Evolutionary conservation across 2,797 vertebrate species (phyloP).

Genomic region (Hapalemur alaotrensis): DNA sequence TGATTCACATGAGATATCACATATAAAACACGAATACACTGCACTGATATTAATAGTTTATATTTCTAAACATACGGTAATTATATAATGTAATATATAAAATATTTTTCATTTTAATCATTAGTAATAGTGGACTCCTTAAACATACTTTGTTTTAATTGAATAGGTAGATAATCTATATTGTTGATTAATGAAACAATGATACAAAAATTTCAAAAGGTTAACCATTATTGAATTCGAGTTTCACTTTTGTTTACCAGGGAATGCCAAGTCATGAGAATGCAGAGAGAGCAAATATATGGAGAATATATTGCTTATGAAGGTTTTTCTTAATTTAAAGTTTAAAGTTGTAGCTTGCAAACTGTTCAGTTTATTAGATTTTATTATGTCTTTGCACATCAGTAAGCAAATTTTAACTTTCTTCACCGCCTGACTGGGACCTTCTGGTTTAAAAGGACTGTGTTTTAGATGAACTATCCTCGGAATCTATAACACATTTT

Average conservation of each 20-base stretch:
- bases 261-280: neutral
- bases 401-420: neutral
- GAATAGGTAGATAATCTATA: neutral
- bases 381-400: neutral
- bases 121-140: neutral
- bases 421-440: neutral
- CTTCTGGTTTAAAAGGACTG: neutral
- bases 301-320: neutral
- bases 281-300: neutral
- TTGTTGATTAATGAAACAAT: neutral
- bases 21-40: neutral
- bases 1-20: neutral
- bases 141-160: neutral
- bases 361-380: neutral
- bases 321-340: neutral
- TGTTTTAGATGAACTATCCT: neutral
- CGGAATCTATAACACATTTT: neutral
- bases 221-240: neutral
- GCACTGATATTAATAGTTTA: neutral
- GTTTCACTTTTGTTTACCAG: neutral
- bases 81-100: neutral
- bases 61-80: neutral
- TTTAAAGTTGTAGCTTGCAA: neutral
- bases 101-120: neutral
- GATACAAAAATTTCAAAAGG: neutral